A percentile compares a stretch with the other conserved stretches of the same genome.
Evolutionary conservation across 2,888 invertebrate species (phyloP).

Genomic region (Parasteatoda lunata): DNA sequence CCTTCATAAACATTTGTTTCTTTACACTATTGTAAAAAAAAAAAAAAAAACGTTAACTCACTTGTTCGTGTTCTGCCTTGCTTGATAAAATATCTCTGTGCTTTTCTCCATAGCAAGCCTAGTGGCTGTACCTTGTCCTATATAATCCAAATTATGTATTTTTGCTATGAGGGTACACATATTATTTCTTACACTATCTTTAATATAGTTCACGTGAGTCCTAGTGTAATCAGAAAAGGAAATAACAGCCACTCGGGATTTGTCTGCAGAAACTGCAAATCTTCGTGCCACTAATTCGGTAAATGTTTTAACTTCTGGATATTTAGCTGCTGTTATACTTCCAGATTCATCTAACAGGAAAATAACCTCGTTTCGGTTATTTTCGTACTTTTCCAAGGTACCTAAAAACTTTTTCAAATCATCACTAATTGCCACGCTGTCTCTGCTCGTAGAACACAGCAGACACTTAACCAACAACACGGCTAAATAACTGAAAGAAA

Average conservation of each 20-base stretch:
- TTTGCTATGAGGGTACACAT: constrained; percentile 53
- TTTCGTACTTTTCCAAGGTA: constrained; percentile 37
- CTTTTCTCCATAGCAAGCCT: constrained; percentile 28
- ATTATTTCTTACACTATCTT: constrained; percentile 34
- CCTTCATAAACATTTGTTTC: background rate
- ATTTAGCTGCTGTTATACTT: constrained; percentile 41
- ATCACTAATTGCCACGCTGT: background rate
- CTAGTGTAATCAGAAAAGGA: constrained; percentile 23
- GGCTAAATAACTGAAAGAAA: too few relatives aligned
- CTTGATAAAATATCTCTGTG: constrained; percentile 23
- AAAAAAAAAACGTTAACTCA: constrained; percentile 13
- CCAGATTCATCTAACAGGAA: constrained; percentile 64
- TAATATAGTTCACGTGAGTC: constrained; percentile 31
- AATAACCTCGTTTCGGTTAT: constrained; percentile 43
- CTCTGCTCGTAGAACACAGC: background rate
- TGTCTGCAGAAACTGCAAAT: constrained; percentile 32
- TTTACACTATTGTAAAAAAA: background rate
- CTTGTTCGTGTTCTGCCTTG: constrained; percentile 40
- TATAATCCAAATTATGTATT: constrained; percentile 28
- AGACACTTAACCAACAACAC: too few relatives aligned
- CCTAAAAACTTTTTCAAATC: constrained; percentile 14
- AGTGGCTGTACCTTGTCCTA: constrained; percentile 20
- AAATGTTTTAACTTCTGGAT: constrained; percentile 45
- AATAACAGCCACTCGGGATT: constrained; percentile 43
- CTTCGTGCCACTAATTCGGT: constrained; percentile 34